Evolutionary conservation across 2,113 vertebrate species (phyloP).

Genomic region (Potamarius usumacintae): DNA sequence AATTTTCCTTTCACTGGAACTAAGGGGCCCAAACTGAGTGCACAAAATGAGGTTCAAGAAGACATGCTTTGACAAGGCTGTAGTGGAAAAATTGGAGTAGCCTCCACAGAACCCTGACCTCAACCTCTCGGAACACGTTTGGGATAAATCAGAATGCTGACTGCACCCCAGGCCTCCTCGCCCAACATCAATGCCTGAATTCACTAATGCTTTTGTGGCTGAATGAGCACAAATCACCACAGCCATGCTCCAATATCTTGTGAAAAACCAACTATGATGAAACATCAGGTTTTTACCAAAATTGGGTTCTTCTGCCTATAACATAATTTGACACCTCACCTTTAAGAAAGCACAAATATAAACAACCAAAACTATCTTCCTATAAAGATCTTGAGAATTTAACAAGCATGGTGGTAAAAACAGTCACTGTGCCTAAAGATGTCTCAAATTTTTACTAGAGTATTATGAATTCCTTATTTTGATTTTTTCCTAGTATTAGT

Average conservation of each 20-base stretch:
- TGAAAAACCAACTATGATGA: not conserved
- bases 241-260: not conserved
- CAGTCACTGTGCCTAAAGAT: not conserved
- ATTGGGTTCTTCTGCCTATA: not conserved
- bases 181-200: too few species aligned
- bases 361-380: not conserved
- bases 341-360: not conserved
- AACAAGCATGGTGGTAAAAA: too few species aligned
- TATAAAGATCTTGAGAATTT: not conserved
- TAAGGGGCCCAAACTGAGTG: not conserved
- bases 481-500: not conserved
- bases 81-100: not conserved
- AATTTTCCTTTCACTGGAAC: not conserved
- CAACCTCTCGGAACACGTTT: too few species aligned
- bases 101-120: not conserved
- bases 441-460: not conserved
- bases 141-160: too few species aligned
- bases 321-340: not conserved
- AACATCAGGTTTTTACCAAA: not conserved
- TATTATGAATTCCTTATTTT: not conserved
- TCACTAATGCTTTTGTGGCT: too few species aligned
- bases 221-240: not conserved
- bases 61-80: not conserved
- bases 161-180: too few species aligned
- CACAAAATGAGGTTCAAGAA: not conserved